Conservation (phyloP, 2,888 invertebrate species). For the Leptinotarsa rubiginosa region DNA sequence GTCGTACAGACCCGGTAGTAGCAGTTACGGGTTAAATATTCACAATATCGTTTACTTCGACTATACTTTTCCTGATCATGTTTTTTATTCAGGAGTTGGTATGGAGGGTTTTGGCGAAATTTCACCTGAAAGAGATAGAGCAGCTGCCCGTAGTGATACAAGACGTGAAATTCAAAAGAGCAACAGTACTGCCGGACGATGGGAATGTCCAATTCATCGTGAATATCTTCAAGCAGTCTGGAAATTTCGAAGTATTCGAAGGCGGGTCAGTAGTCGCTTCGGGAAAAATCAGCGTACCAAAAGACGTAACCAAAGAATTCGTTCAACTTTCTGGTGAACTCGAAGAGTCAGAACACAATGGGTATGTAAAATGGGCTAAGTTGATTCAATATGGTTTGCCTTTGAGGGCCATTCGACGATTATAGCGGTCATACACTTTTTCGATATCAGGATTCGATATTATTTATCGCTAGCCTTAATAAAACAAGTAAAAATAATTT, state of each 20-base stretch:
- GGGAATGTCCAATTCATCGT: slow-evolving; percentile 54
- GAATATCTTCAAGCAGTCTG: slow-evolving; percentile 53
- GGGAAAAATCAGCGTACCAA: slow-evolving; percentile 72
- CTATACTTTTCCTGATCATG: slow-evolving; percentile 10
- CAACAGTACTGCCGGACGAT: slow-evolving; percentile 68
- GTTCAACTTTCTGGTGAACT: neutral
- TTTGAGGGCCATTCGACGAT: no score
- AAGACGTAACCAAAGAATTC: slow-evolving; percentile 62
- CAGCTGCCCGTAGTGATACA: slow-evolving; percentile 70
- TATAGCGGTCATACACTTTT: no score
- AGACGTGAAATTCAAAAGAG: slow-evolving; percentile 70
- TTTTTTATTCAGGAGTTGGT: slow-evolving; percentile 59
- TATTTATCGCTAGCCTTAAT: no score
- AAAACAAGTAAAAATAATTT: no score
- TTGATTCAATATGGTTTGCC: no score
- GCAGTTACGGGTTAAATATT: no score
- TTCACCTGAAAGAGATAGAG: slow-evolving; percentile 57
- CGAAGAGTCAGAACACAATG: slow-evolving; percentile 1
- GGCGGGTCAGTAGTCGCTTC: slow-evolving; percentile 75
- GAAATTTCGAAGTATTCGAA: slow-evolving; percentile 65
- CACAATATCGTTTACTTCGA: no score
- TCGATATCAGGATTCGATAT: no score
- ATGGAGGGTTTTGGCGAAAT: slow-evolving; percentile 69
- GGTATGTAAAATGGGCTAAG: neutral
- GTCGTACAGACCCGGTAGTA: no score